Percentiles rank a stretch among this genome's conserved stretches.
Conservation (phyloP, 2,113 vertebrate genomes). For the Dermatemys mawii region DNA sequence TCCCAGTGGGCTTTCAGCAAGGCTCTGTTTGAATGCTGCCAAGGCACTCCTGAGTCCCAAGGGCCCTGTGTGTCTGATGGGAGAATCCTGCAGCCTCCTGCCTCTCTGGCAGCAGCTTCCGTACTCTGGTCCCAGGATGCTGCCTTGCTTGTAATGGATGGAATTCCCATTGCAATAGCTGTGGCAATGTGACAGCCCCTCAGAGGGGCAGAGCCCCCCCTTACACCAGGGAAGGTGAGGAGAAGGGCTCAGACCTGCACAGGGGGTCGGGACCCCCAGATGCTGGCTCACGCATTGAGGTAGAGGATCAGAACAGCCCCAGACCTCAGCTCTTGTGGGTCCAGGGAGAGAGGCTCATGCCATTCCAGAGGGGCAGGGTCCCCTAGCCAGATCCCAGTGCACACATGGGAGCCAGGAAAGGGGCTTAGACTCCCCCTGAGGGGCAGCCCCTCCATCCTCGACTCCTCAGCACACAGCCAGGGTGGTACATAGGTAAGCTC, state of each 20-base stretch:
- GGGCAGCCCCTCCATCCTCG: neutral
- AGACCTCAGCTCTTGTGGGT: neutral
- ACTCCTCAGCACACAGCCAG: neutral
- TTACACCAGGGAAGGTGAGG: neutral
- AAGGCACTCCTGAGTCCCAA: neutral
- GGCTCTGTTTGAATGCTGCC: neutral
- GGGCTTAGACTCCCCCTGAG: neutral
- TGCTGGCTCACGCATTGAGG: too few relatives aligned
- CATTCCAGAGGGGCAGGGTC: neutral
- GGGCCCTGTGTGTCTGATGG: neutral
- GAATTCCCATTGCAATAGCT: neutral
- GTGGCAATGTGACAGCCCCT: neutral
- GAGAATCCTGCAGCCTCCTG: neutral
- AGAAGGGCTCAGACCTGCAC: neutral
- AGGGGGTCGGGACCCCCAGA: neutral
- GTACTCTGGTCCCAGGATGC: neutral
- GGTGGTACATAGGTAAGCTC: neutral
- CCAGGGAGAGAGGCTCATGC: neutral
- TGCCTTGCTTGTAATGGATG: neutral
- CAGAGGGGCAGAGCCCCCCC: too few relatives aligned
- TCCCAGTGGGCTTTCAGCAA: neutral
- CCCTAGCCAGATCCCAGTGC: neutral
- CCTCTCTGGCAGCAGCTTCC: neutral
- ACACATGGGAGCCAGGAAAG: neutral
- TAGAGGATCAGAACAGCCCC: neutral